Base-by-base conservation (phyloP, 2,113 vertebrate genomes). In the Galeopterus variegatus region DNA sequence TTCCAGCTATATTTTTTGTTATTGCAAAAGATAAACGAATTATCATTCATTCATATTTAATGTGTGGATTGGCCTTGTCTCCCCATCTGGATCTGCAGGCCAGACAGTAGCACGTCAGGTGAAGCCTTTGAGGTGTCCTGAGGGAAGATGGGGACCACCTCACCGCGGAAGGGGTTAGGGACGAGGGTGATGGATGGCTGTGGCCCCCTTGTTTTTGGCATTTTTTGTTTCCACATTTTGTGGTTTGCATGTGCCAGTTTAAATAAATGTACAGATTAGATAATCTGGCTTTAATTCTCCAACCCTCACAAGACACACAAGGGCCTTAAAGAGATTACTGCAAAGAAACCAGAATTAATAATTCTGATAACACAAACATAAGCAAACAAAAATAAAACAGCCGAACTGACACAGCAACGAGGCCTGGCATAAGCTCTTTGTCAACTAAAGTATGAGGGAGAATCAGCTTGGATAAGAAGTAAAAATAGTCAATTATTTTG, bases 321-420 rank as follows among this genome's bases (percentile, higher is more conserved):
- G 3, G 48, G n/a, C 69, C 56, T 73, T 90, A n/a, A 62, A 90
- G 73, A 41, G 11, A 62, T 83, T 72, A 24, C 19, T 15, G 23
- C 56, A 90, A 75, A 67, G 76, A 92, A 62, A 70, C 73, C 26
- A 73, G 79, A 75, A 92, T 56, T 65, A 81, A 79, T 33, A 21
- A 65, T 69, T 73, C 48, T 28, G 64, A 17, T 64, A 77, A 26
- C 33, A n/a, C 11, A 60, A 76, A 41, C 18, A 81, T n/a, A 64
- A 72, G 3, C 33, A 24, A 67, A 87, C 58, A 69, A 82, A 85
- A 93, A 48, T 45, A 28, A 96, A 93, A 75, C 13, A 52, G 23
- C 17, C 19, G 15, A 15, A 31, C 10, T 56, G 52, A 9, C 19
- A 17, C 9, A 24, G 72, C 17, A 28, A 26, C 13, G 45, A 64